Evolutionary conservation across 2,797 vertebrate species (phyloP).

Genomic region (Diglossa cyanea): DNA sequence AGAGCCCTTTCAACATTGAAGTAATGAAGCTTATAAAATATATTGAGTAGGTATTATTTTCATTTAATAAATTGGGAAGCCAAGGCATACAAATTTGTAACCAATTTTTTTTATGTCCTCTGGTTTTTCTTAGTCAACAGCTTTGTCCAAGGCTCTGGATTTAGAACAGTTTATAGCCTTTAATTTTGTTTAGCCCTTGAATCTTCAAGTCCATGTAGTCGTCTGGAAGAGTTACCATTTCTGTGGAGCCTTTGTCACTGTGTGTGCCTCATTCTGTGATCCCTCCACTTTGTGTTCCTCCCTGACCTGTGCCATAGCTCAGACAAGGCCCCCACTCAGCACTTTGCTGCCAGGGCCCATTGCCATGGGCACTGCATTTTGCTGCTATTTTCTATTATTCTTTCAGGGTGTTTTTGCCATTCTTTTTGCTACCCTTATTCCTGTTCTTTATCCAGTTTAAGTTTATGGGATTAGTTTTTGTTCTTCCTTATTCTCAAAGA

Average conservation of each 20-base stretch:
- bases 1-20: neutral
- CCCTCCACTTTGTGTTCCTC: neutral
- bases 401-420: fast-evolving
- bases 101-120: neutral
- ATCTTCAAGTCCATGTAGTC: neutral
- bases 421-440: neutral
- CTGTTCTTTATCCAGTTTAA: neutral
- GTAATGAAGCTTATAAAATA: neutral
- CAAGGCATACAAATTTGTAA: neutral
- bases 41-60: neutral
- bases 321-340: neutral
- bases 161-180: neutral
- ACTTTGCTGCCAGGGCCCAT: neutral
- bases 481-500: neutral
- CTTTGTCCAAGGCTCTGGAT: neutral
- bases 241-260: neutral
- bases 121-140: neutral
- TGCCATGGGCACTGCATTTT: neutral
- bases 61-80: neutral
- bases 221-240: neutral
- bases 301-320: neutral
- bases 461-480: neutral
- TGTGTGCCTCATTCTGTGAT: neutral
- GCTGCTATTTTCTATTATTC: neutral
- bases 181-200: neutral